Conservation (phyloP, 2,888 invertebrate genomes). For the Amiota communis region DNA sequence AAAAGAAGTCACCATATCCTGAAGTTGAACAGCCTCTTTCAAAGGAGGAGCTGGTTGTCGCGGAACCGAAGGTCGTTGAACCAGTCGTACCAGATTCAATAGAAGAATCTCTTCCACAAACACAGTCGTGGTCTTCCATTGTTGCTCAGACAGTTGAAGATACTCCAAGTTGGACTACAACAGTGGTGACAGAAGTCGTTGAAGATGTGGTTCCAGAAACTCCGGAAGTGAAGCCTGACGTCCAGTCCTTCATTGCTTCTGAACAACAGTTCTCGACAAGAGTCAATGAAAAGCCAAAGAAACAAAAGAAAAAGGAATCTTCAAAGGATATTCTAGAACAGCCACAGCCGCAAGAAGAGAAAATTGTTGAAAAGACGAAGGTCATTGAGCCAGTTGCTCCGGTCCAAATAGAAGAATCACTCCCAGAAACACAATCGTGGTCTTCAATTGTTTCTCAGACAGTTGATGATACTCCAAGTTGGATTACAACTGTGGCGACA, state of each 20-base stretch:
- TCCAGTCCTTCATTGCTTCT: constrained; percentile 39
- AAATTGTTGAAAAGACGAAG: background rate
- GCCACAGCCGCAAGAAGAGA: no score
- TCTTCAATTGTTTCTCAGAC: constrained; percentile 17
- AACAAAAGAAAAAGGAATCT: constrained; percentile 26
- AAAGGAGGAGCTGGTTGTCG: background rate
- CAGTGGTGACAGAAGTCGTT: constrained; percentile 15
- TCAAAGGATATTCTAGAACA: no score
- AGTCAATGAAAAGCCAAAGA: background rate
- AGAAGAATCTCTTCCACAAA: background rate
- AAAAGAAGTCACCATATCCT: constrained; percentile 32
- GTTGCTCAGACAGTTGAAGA: constrained; percentile 15
- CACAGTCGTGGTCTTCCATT: constrained; percentile 3
- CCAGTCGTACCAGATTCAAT: background rate
- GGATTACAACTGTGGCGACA: background rate
- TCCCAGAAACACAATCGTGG: background rate
- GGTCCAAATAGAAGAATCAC: background rate
- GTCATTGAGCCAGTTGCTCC: background rate
- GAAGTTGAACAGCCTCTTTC: background rate
- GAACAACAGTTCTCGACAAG: constrained; percentile 31
- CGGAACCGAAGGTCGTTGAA: background rate
- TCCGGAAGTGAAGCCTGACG: constrained; percentile 8
- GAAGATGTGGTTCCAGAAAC: background rate
- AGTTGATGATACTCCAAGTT: background rate
- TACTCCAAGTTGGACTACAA: background rate